Evolutionary conservation across 37 sponge, comb jelly and placozoan species (phyloP), one percentile per base, ranked within the genome.

Genomic region (Aplysina aerophoba): DNA sequence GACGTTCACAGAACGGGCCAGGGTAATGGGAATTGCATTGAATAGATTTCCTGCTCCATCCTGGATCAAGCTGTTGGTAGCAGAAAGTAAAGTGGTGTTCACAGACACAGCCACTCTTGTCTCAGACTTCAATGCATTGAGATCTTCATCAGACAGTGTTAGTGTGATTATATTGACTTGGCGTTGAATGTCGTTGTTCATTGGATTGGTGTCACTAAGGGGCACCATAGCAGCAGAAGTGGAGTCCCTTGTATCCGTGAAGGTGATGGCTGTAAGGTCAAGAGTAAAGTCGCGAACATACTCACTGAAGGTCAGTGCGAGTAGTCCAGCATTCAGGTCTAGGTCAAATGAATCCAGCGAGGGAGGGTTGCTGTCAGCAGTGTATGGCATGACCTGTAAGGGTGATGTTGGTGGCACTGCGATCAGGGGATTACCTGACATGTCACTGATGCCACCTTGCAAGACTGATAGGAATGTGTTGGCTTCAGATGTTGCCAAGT

Each of bases 41-140:
- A 92, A 62, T 1, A 39, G 56, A 79, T 97, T 97, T 31, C 44
- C 50, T 68, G 65, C 89, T 81, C 85, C 86, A 85, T 97, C 97
- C 55, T 56, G 82, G 24, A 91, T 74, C 24, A 82, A 62, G 58
- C 55, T 83, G 17, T 59, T 55, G 25, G 66, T 67, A 19, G 82
- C 86, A 53, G 84, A 56, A 4, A 94, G 62, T 62, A 86, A 90
- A 0, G 93, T 94, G n/a, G 92, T 83, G 28, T n/a, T 84, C 8
- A 25, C 74, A 22, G 88, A 82, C 21, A 87, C 67, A 35, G 97
- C 97, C 54, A 97, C 62, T 15, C 24, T 73, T 11, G 92, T 81
- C 15, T 71, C 58, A 4, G 62, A 73, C 56, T 97, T 97, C 44
- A 94, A 85, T 8, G 81, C 87, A 92, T 97, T 94, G 30, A 86